Conservation (phyloP, 2,797 vertebrate species). For the Nothura maculosa region DNA sequence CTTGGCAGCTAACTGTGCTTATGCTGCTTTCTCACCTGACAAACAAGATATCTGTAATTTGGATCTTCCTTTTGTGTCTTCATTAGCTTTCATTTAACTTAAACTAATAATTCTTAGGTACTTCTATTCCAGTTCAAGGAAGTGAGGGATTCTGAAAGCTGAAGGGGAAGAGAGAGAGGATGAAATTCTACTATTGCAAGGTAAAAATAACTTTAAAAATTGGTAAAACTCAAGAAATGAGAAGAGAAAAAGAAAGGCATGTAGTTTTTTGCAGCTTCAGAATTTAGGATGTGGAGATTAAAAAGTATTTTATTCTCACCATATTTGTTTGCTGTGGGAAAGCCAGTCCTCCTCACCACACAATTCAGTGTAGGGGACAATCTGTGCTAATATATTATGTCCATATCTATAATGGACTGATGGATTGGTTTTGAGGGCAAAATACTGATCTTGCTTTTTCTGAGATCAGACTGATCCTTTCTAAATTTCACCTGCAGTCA, state of each 20-base stretch:
- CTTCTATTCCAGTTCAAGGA: background rate
- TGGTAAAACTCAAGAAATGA: rapidly evolving
- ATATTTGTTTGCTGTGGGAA: background rate
- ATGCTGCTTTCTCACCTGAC: rapidly evolving
- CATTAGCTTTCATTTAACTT: background rate
- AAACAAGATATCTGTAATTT: rapidly evolving
- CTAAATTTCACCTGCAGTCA: background rate
- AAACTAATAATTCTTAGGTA: background rate
- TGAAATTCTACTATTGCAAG: background rate
- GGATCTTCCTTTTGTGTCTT: background rate
- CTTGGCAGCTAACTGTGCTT: background rate
- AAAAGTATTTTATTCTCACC: background rate
- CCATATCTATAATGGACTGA: background rate
- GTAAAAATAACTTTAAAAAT: background rate
- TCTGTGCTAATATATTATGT: background rate
- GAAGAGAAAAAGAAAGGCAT: background rate
- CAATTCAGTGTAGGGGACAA: background rate
- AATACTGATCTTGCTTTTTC: background rate
- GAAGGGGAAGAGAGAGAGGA: background rate
- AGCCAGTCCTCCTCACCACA: rapidly evolving
- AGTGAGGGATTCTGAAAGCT: background rate
- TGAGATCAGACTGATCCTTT: background rate
- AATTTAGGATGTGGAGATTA: background rate
- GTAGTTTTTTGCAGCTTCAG: background rate
- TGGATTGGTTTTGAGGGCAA: background rate